phyloP scores from a whole-genome alignment of 2,113 vertebrate genomes.

The Ptychochromis oligacanthus region DNA sequence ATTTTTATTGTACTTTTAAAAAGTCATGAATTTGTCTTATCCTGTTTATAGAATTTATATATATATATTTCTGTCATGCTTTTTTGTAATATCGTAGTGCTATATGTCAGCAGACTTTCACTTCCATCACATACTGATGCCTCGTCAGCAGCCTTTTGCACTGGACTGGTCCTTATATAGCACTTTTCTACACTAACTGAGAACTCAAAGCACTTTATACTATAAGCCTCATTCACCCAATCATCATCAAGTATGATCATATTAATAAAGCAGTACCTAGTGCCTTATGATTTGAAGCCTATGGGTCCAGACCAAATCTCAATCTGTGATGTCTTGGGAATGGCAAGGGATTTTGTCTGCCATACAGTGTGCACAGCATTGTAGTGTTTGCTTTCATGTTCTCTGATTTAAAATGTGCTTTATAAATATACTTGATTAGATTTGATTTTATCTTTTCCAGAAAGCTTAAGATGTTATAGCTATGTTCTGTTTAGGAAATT shows the following conservation, averaged over 20 bases:
- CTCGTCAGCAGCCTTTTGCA: no score
- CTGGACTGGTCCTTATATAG: no score
- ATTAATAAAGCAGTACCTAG: neutral
- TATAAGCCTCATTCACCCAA: no score
- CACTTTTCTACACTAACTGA: no score
- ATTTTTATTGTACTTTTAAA: no score
- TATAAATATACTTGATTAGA: neutral
- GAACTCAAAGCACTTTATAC: no score
- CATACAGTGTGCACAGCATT: neutral
- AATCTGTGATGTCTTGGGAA: neutral
- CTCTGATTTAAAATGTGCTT: neutral
- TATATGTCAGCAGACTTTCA: neutral
- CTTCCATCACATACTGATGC: neutral
- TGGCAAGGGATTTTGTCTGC: neutral
- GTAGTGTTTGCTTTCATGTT: neutral
- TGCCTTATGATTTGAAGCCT: neutral
- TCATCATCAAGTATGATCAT: no score
- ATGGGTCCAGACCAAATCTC: neutral
- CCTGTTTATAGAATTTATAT: neutral
- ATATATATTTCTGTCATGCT: neutral
- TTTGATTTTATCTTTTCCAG: neutral
- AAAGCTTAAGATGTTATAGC: neutral
- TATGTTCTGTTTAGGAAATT: neutral
- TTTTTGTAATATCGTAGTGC: neutral
- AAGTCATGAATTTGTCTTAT: neutral